phyloP scores from a whole-genome alignment of 2,113 vertebrate species.

The Ariopsis seemanni region DNA sequence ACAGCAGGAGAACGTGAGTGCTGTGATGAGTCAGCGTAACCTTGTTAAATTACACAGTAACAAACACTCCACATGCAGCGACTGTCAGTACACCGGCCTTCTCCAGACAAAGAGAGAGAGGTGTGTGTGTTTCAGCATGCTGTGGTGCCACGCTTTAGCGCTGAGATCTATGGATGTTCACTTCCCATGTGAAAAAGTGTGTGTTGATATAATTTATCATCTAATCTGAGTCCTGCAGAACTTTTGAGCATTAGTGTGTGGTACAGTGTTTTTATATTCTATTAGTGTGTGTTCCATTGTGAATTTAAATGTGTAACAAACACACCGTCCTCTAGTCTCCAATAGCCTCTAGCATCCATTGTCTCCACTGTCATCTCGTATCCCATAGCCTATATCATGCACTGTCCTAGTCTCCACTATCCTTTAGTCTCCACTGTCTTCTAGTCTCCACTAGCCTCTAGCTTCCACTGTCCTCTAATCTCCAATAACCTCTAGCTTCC shows the following conservation, averaged over 20 bases:
- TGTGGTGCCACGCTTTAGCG: not conserved
- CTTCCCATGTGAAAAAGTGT: not conserved
- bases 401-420: too few species aligned
- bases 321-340: too few species aligned
- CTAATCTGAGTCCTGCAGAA: not conserved
- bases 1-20: constrained; percentile 4
- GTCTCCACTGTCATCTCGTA: too few species aligned
- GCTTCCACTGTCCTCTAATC: too few species aligned
- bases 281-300: not conserved
- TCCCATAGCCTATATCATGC: too few species aligned
- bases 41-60: constrained; percentile 20
- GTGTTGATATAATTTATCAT: not conserved
- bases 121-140: constrained; percentile 1
- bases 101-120: not conserved
- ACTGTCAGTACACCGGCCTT: not conserved
- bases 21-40: constrained; percentile 29
- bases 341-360: too few species aligned
- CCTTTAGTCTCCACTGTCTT: too few species aligned
- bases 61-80: constrained; percentile 2
- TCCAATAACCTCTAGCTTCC: too few species aligned
- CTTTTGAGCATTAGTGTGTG: not conserved
- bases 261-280: not conserved
- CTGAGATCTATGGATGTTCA: not conserved
- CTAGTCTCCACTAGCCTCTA: too few species aligned
- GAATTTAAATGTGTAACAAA: not conserved